Conservation (phyloP, 2,113 vertebrate genomes). For the Leptodactylus fuscus region DNA sequence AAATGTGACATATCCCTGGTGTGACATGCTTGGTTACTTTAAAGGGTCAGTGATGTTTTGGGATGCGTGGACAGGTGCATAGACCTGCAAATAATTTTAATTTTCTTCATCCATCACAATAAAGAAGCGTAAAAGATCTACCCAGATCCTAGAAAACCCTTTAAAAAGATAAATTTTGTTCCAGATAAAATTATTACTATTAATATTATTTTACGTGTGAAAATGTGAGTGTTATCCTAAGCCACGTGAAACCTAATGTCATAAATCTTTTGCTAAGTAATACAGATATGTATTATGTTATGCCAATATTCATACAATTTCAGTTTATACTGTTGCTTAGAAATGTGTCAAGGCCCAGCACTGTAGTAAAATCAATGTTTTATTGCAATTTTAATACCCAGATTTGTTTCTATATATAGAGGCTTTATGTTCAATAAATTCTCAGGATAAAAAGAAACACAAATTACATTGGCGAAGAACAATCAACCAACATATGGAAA, state of each 20-base stretch:
- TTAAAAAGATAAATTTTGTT: neutral
- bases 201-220: neutral
- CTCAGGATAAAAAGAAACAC: neutral
- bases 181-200: neutral
- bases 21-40: too few relatives aligned
- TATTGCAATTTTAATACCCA: neutral
- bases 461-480: neutral
- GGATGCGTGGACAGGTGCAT: too few relatives aligned
- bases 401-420: neutral
- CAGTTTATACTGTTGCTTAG: neutral
- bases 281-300: neutral
- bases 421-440: neutral
- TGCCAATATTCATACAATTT: neutral
- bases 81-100: too few relatives aligned
- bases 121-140: too few relatives aligned
- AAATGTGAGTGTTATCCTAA: neutral
- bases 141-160: too few relatives aligned
- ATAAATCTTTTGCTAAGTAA: neutral
- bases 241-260: neutral
- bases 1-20: too few relatives aligned
- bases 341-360: neutral
- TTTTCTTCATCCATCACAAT: too few relatives aligned
- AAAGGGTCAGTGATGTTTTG: too few relatives aligned
- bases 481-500: neutral
- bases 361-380: neutral